These are phyloP conservation scores for Leptopterna dolabrata DNA, from an alignment of 2,888 invertebrate genomes.

Conservation along the genomic window DNA sequence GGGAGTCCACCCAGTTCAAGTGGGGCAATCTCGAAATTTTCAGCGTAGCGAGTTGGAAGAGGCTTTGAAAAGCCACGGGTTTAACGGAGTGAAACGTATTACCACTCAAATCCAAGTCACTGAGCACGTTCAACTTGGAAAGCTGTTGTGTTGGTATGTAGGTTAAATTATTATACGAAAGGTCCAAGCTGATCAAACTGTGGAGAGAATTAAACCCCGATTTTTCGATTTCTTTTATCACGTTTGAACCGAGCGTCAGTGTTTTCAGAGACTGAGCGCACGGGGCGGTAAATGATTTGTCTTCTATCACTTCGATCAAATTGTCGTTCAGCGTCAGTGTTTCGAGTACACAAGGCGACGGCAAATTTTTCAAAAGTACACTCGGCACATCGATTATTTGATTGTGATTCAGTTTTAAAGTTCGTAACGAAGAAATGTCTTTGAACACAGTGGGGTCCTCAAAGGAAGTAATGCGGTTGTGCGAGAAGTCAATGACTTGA, in stretches of 20 bases:
- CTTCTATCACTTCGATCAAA: slow-evolving; percentile 78
- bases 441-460: slow-evolving; percentile 78
- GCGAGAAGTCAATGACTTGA: slow-evolving; percentile 79
- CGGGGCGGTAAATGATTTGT: slow-evolving; percentile 78
- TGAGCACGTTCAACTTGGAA: slow-evolving; percentile 80
- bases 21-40: slow-evolving; percentile 69
- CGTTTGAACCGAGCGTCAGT: slow-evolving; percentile 76
- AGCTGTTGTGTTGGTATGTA: slow-evolving; percentile 80
- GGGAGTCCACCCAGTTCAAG: slow-evolving; percentile 77
- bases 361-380: slow-evolving; percentile 71
- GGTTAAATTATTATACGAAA: slow-evolving; percentile 86
- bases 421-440: slow-evolving; percentile 76
- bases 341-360: slow-evolving; percentile 74
- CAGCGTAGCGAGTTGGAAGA: slow-evolving; percentile 82
- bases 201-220: slow-evolving; percentile 81
- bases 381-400: slow-evolving; percentile 82
- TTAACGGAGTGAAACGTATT: slow-evolving; percentile 81
- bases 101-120: slow-evolving; percentile 80
- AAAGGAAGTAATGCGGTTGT: slow-evolving; percentile 80
- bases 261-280: slow-evolving; percentile 76
- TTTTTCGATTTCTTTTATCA: slow-evolving; percentile 78
- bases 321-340: slow-evolving; percentile 83
- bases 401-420: slow-evolving; percentile 82
- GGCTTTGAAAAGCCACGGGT: slow-evolving; percentile 77
- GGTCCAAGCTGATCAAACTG: slow-evolving; percentile 78